phyloP scores from a whole-genome alignment of 2,888 invertebrate genomes.

The Cyclophora punctaria region DNA sequence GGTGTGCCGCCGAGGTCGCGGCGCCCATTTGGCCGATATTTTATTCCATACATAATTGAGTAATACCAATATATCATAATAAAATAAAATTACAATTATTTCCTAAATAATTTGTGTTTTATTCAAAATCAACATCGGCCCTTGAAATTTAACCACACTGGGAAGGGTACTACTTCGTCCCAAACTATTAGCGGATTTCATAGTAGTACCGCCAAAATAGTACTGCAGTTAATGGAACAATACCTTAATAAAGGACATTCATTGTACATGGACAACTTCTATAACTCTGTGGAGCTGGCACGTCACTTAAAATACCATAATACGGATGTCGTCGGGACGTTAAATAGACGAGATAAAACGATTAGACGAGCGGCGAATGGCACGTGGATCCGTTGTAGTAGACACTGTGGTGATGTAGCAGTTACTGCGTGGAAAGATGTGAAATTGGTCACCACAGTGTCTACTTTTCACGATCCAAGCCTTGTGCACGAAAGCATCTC shows the following conservation, averaged over 20 bases:
- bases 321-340: neutral
- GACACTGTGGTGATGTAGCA: neutral
- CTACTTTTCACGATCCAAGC: conserved; percentile 3
- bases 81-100: too few relatives aligned
- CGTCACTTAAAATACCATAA: neutral
- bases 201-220: conserved; percentile 12
- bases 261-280: conserved; percentile 16
- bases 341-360: neutral
- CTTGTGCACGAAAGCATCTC: too few relatives aligned
- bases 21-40: conserved; percentile 10
- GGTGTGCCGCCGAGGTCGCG: conserved; percentile 7
- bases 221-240: conserved; percentile 8
- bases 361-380: neutral
- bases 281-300: conserved; percentile 3
- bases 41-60: neutral
- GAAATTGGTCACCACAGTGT: conserved; percentile 1
- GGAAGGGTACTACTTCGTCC: neutral
- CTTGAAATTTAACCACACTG: too few relatives aligned
- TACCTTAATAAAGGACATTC: conserved; percentile 11
- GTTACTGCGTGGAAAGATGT: conserved; percentile 3
- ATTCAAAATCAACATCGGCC: too few relatives aligned
- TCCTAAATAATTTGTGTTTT: neutral
- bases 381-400: neutral
- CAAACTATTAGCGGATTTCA: conserved; percentile 10
- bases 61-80: too few relatives aligned